Evolutionary conservation across 2,113 vertebrate genomes (phyloP).

Genomic region (Limanda limanda): DNA sequence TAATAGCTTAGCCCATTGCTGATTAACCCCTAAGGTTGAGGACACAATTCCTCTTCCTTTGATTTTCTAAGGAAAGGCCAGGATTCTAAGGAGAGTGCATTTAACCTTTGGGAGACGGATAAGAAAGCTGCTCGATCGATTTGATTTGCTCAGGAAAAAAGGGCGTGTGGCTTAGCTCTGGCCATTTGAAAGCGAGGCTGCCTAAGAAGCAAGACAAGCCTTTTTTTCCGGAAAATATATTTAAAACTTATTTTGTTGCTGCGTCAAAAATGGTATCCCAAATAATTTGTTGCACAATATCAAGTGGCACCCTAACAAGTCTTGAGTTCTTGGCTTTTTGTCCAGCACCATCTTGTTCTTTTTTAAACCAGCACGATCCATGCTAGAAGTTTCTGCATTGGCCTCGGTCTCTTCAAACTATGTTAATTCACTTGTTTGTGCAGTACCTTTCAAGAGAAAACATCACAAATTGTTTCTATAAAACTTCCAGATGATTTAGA

Average conservation of each 20-base stretch:
- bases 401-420: too few species aligned
- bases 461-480: not conserved
- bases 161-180: constrained; percentile 26
- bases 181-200: constrained; percentile 23
- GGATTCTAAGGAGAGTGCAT: constrained; percentile 59
- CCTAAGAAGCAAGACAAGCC: not conserved
- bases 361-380: too few species aligned
- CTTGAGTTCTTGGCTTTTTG: too few species aligned
- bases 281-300: not conserved
- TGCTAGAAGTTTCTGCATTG: too few species aligned
- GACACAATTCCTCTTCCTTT: constrained; percentile 48
- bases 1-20: constrained; percentile 54
- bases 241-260: not conserved
- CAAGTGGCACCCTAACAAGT: not conserved
- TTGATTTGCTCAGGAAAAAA: constrained; percentile 60
- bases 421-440: not conserved
- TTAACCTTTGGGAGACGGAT: constrained; percentile 77
- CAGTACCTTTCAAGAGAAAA: not conserved
- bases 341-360: too few species aligned
- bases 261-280: not conserved
- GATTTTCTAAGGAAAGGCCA: constrained; percentile 68
- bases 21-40: constrained; percentile 56
- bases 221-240: not conserved
- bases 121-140: constrained; percentile 69
- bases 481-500: not conserved